A percentile compares a stretch with the other conserved stretches of the same genome.
phyloP scores from a whole-genome alignment of 2,888 invertebrate species.

The Lasiommata megera region DNA sequence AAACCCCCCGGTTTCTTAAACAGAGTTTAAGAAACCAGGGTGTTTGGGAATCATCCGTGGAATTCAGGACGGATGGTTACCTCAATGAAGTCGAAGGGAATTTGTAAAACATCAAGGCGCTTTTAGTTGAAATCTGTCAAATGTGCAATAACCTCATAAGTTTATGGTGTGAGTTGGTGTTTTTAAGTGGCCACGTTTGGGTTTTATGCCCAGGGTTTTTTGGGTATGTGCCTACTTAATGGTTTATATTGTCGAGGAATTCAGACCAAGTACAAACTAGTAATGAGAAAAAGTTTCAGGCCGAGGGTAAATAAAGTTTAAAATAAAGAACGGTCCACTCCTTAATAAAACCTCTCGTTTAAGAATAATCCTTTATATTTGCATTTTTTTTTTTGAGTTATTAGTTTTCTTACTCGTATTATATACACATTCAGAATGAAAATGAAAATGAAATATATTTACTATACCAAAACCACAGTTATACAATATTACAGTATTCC shows the following conservation, averaged over 20 bases:
- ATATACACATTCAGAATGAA: no score
- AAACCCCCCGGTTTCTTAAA: background rate
- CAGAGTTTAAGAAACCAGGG: background rate
- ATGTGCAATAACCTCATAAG: background rate
- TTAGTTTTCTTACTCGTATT: no score
- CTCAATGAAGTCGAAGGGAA: background rate
- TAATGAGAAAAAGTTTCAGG: no score
- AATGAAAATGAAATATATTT: no score
- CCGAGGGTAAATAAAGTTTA: no score
- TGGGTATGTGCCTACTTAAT: background rate
- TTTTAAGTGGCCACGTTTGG: background rate
- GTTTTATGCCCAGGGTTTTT: background rate
- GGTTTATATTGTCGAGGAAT: background rate
- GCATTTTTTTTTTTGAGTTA: no score
- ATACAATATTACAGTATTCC: no score
- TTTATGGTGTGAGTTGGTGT: background rate
- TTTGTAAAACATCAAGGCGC: background rate
- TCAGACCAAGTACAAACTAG: no score
- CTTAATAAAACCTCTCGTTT: no score
- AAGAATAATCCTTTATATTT: no score
- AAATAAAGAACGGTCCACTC: no score
- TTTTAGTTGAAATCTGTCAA: constrained; percentile 1
- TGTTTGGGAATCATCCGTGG: background rate
- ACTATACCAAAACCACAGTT: no score
- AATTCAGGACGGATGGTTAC: background rate